Conservation (phyloP, 2,113 vertebrate species). For the Plestiodon gilberti region DNA sequence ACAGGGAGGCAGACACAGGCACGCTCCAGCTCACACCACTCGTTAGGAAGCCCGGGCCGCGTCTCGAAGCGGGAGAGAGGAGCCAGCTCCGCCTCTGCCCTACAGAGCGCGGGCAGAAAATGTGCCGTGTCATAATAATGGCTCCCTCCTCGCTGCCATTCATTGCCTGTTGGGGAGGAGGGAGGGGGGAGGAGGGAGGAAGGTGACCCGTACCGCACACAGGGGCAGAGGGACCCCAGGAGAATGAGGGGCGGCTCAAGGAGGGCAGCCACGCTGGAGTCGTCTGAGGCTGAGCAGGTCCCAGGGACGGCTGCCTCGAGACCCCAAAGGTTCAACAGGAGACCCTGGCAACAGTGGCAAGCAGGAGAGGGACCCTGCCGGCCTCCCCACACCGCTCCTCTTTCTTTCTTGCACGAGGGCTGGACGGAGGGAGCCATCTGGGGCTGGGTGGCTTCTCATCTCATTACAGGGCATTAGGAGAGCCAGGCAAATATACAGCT, state of each 20-base stretch:
- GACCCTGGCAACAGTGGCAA: background rate
- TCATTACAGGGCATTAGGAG: constrained; percentile 83
- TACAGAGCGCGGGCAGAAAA: background rate
- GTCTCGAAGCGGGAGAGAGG: background rate
- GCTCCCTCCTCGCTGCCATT: background rate
- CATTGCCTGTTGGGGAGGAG: background rate
- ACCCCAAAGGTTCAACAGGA: background rate
- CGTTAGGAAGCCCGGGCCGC: background rate
- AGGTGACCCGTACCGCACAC: background rate
- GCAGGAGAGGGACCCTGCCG: background rate
- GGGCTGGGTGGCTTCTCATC: constrained; percentile 80
- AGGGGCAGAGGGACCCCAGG: background rate
- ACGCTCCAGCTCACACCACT: background rate
- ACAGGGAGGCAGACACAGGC: background rate
- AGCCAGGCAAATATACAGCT: constrained; percentile 86
- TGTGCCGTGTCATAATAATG: background rate
- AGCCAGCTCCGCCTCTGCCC: background rate
- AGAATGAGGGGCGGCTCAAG: background rate
- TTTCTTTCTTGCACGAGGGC: background rate
- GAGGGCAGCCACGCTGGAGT: too few relatives aligned
- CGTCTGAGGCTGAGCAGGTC: background rate
- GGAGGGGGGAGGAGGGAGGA: background rate
- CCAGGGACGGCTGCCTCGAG: background rate
- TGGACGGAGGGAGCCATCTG: constrained; percentile 71
- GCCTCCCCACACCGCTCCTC: background rate